Evolutionary conservation across 2,888 invertebrate species (phyloP).

Genomic region (Dicyrtoma fusca): DNA sequence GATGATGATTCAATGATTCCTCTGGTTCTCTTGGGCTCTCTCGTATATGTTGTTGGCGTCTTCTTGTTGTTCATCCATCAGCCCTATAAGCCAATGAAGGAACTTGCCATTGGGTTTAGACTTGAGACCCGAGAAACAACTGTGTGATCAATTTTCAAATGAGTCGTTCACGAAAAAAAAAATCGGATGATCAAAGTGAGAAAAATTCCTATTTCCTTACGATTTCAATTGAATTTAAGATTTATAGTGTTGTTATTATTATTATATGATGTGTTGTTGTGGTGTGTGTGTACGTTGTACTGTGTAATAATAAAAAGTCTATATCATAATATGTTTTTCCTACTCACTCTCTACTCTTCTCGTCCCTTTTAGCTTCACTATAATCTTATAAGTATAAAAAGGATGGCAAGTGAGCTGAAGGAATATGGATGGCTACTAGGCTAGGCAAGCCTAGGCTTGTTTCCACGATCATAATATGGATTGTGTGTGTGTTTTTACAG

Average conservation of each 20-base stretch:
- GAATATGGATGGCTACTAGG: constrained; percentile 22
- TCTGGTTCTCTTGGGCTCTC: too few relatives aligned
- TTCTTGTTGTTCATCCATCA: constrained; percentile 1
- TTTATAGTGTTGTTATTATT: constrained; percentile 35
- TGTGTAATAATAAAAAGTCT: constrained; percentile 34
- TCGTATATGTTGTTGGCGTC: not conserved
- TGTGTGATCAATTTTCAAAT: constrained; percentile 14
- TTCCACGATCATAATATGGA: constrained; percentile 4
- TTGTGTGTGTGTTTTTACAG: not conserved
- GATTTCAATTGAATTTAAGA: constrained; percentile 31
- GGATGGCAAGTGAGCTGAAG: constrained; percentile 2
- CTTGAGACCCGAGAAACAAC: not conserved
- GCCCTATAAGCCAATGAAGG: not conserved
- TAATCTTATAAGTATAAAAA: constrained; percentile 18
- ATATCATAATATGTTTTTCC: constrained; percentile 27
- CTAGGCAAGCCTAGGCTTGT: constrained; percentile 18
- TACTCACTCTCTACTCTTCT: not conserved
- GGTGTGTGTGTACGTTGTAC: constrained; percentile 24
- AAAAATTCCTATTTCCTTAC: constrained; percentile 10
- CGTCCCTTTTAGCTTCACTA: not conserved
- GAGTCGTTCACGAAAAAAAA: not conserved
- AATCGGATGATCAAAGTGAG: not conserved
- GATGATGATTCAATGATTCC: too few relatives aligned
- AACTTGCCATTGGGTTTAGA: constrained; percentile 2
- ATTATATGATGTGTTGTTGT: constrained; percentile 36